Conservation (phyloP, 64 coral and sea anemone species). For the Exaiptasia diaphana region DNA sequence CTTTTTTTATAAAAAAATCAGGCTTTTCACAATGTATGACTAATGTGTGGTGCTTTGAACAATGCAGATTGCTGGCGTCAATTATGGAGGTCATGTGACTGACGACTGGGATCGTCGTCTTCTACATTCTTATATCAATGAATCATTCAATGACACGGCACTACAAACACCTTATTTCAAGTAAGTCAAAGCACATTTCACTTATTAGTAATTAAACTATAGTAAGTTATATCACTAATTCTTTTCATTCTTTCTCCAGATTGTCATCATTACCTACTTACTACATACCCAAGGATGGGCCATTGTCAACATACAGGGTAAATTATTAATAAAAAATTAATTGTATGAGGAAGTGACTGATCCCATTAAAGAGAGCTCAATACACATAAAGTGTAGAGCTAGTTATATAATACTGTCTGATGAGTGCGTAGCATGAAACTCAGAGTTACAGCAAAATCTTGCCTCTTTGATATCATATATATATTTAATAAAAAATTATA, state of each 20-base stretch:
- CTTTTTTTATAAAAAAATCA: too few relatives aligned
- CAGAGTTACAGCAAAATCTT: too few relatives aligned
- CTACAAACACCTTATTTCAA: conserved; percentile 86
- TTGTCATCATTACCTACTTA: conserved; percentile 85
- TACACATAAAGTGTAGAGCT: too few relatives aligned
- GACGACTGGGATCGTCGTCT: conserved; percentile 96
- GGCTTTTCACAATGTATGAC: too few relatives aligned
- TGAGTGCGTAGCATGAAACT: too few relatives aligned
- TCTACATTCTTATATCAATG: conserved; percentile 92
- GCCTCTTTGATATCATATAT: too few relatives aligned
- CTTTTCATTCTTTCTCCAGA: conserved; percentile 36
- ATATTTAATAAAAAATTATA: too few relatives aligned
- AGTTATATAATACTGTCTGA: too few relatives aligned
- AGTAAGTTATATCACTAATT: not conserved
- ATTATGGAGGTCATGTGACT: conserved; percentile 98
- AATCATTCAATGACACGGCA: conserved; percentile 75
- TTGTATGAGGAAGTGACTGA: too few relatives aligned
- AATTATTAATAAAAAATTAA: too few relatives aligned
- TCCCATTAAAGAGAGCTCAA: too few relatives aligned
- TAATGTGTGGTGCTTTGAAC: not conserved
- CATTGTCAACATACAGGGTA: conserved; percentile 89
- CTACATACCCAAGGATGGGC: conserved; percentile 95
- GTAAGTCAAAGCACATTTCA: conserved; percentile 24
- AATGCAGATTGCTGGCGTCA: conserved; percentile 89
- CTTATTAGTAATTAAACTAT: not conserved